Evolutionary conservation across 2,113 vertebrate genomes (phyloP), one percentile per base, ranked within the genome.

Genomic region (Sterrhoptilus dennistouni): DNA sequence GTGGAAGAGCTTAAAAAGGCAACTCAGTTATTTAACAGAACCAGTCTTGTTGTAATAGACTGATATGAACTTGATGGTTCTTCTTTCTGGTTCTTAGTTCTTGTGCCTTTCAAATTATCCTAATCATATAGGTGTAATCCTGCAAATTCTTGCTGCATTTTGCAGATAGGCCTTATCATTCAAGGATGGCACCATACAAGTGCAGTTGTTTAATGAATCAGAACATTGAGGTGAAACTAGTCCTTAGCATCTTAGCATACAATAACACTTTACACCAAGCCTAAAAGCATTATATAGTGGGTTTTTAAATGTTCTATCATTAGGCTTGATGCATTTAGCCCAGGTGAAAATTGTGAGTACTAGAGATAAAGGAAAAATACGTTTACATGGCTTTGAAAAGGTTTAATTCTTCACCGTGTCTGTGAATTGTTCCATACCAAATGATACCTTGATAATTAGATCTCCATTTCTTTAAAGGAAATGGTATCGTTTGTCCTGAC

Each of bases 381-480:
- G 0, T 76, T 85, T 88, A 59, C 5, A 3, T 59, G 59, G 9
- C 38, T 90, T 80, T 74, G 59, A 87, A 86, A 93, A 40, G 38
- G 8, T 82, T 94, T 77, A 85, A 52, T 88, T 90, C 90, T 63
- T 87, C 47, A 66, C 33, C 0, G 0, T 61, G 21, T 53, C 42
- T 86, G 78, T 70, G 78, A 90, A 44, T 77, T 90, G 54, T 85
- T 83, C 87, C 71, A 35, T 50, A 38, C 8, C 35, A 94, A 88
- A 92, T 0, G 1, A 23, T 72, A 84, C 50, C 87, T 95, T 56
- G 63, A 65, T 91, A 94, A 95, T 93, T 89, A 91, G 81, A 87
- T 91, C 71, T 94, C 68, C 42, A 13, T 59, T 85, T 94, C 90
- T 70, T 88, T 88, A 83, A 75, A 90, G 90, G 38, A 38, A 38